These are phyloP conservation scores for Labeo calbasu DNA, from an alignment of 2,797 vertebrate genomes.

Conservation along the genomic window DNA sequence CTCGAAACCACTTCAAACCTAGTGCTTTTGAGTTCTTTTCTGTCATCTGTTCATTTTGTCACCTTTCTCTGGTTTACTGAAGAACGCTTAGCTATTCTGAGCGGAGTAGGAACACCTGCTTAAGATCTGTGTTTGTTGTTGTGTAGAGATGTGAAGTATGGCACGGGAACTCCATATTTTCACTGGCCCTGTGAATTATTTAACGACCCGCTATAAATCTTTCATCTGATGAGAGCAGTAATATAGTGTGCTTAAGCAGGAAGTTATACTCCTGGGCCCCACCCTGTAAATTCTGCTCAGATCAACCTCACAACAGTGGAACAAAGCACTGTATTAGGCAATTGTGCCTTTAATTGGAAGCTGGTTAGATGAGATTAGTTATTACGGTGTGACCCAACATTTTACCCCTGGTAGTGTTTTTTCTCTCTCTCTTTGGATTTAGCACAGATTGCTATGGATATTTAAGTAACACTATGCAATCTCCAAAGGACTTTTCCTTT, in stretches of 20 bases:
- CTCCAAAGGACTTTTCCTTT: conserved; percentile 16
- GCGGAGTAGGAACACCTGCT: not conserved
- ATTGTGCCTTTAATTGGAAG: conserved; percentile 24
- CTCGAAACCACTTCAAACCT: not conserved
- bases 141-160: not conserved
- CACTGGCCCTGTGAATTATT: conserved; percentile 60
- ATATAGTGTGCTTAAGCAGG: conserved; percentile 50
- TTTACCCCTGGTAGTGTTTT: not conserved
- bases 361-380: conserved; percentile 14
- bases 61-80: not conserved
- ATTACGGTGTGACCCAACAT: conserved; percentile 1
- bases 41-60: not conserved
- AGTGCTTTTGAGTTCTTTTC: conserved; percentile 41
- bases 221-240: conserved; percentile 58
- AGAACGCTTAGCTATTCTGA: not conserved
- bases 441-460: not conserved
- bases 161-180: conserved; percentile 43
- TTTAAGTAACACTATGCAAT: conserved; percentile 2
- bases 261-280: conserved; percentile 34
- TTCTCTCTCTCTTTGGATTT: not conserved
- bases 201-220: conserved; percentile 56
- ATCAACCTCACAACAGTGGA: conserved; percentile 11
- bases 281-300: conserved; percentile 41
- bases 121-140: not conserved
- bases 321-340: conserved; percentile 21